These are phyloP conservation scores for Artibeus jamaicensis DNA, from an alignment of 2,797 vertebrate species.

Conservation along the genomic window DNA sequence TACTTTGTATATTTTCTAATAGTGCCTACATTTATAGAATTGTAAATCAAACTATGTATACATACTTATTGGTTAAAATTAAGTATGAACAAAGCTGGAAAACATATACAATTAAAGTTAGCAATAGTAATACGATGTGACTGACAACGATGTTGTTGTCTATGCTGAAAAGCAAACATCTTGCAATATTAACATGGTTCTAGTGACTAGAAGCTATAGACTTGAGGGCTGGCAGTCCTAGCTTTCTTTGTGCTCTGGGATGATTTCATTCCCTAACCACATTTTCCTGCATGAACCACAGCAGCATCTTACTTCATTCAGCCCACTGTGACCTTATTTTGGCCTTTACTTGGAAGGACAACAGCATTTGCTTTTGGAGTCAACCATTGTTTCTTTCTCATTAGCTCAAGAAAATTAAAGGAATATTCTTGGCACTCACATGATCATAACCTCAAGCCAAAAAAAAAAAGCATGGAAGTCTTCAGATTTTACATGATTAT, in stretches of 20 bases:
- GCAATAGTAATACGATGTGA: background rate
- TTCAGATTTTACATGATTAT: background rate
- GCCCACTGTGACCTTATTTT: background rate
- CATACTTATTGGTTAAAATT: background rate
- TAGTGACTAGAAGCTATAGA: background rate
- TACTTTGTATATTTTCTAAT: background rate
- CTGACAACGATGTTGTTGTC: background rate
- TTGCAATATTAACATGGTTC: background rate
- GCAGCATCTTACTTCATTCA: background rate
- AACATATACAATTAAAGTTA: background rate
- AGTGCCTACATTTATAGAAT: background rate
- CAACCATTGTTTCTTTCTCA: background rate
- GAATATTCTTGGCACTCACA: background rate
- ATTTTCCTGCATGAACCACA: background rate
- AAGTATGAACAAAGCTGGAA: background rate
- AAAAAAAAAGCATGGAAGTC: background rate
- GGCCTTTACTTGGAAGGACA: background rate
- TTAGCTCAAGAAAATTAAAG: background rate
- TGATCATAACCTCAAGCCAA: background rate
- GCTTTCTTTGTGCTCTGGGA: background rate
- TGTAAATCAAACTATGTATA: background rate
- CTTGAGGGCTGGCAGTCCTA: too few species aligned
- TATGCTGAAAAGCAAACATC: background rate
- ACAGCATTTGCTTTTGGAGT: background rate
- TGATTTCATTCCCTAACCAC: background rate